Percentiles rank a stretch among this genome's conserved stretches.
Conservation (phyloP, 2,113 vertebrate genomes). For the Scomber scombrus region DNA sequence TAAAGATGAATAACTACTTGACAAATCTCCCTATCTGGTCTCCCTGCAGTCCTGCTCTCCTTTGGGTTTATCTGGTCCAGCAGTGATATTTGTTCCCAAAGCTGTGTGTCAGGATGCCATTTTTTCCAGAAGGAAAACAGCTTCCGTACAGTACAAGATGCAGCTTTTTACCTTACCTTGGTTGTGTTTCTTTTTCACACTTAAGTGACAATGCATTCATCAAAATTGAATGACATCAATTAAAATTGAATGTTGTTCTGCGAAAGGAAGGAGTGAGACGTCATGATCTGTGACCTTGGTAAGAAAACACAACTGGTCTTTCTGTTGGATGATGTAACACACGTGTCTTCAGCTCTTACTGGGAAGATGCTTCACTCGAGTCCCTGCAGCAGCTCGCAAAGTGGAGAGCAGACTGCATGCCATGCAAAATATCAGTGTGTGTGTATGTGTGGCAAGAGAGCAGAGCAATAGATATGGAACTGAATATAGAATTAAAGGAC, state of each 20-base stretch:
- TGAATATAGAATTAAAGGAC: neutral
- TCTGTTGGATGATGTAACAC: constrained; percentile 41
- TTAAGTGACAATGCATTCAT: constrained; percentile 70
- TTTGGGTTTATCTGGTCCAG: constrained; percentile 18
- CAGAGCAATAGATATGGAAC: neutral
- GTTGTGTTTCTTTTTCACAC: constrained; percentile 32
- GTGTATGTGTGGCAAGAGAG: neutral
- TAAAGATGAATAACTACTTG: neutral
- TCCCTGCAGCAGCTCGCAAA: constrained; percentile 41
- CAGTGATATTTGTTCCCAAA: constrained; percentile 16
- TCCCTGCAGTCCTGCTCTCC: neutral
- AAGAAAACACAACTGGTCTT: constrained; percentile 36
- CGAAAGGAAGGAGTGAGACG: constrained; percentile 23
- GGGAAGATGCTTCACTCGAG: constrained; percentile 39
- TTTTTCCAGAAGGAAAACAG: neutral
- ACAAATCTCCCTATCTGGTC: neutral
- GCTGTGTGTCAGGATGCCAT: neutral
- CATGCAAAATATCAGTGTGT: constrained; percentile 3
- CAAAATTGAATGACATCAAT: constrained; percentile 69
- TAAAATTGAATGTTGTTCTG: constrained; percentile 66
- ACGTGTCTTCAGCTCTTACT: constrained; percentile 46
- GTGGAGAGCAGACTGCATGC: constrained; percentile 18
- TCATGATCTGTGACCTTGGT: constrained; percentile 62
- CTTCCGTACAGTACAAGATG: neutral
- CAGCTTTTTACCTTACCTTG: neutral